Evolutionary conservation across 2,888 invertebrate genomes (phyloP).

Genomic region (Hymenopus coronatus): DNA sequence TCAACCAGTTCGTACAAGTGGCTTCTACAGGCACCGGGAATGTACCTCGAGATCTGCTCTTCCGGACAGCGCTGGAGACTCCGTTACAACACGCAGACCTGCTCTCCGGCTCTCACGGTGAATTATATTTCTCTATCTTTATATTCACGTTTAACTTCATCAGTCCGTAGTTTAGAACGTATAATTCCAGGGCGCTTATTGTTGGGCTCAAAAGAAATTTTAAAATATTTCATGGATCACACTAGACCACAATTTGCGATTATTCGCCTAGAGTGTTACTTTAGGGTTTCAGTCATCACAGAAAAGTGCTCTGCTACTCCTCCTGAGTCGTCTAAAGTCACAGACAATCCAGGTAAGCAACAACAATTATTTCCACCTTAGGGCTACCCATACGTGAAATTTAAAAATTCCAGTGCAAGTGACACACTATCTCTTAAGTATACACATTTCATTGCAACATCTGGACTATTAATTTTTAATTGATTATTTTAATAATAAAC

Average conservation of each 20-base stretch:
- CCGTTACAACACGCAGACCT: background rate
- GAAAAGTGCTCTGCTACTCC: background rate
- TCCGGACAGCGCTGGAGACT: background rate
- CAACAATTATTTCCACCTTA: no score
- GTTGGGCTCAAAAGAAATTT: background rate
- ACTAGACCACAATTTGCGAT: background rate
- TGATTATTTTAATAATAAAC: no score
- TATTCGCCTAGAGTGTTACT: background rate
- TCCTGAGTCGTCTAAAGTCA: background rate
- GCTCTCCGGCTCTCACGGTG: background rate
- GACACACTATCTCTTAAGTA: no score
- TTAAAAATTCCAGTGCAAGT: no score
- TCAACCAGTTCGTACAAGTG: conserved; percentile 17
- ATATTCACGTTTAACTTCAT: no score
- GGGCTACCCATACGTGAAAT: no score
- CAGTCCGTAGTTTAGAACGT: background rate
- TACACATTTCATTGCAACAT: no score
- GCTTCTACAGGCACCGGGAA: background rate
- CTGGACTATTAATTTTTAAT: no score
- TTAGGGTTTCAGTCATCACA: background rate
- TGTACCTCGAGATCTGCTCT: background rate
- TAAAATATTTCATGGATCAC: background rate
- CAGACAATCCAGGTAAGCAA: background rate
- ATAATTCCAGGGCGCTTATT: no score
- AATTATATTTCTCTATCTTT: background rate